Conservation (phyloP, 2,888 invertebrate species). For the Philaethria dido region DNA sequence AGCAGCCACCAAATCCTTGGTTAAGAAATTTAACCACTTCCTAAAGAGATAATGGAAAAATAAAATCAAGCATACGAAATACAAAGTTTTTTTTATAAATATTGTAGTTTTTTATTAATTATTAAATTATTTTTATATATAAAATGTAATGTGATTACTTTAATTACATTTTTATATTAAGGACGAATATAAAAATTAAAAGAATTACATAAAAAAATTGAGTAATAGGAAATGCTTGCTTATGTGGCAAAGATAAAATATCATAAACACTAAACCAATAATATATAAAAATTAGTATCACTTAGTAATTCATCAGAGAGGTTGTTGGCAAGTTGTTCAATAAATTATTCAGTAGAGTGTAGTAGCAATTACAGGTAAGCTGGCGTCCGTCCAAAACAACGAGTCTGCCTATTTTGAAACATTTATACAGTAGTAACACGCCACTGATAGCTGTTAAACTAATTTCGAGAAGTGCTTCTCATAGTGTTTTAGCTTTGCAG, state of each 20-base stretch:
- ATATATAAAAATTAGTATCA: conserved; percentile 8
- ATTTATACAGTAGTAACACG: conserved; percentile 37
- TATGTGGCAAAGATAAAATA: not conserved
- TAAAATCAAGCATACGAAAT: not conserved
- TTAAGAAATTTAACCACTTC: not conserved
- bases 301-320: conserved; percentile 19
- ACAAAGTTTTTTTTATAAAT: not conserved
- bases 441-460: conserved; percentile 31
- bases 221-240: not conserved
- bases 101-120: not conserved
- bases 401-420: conserved; percentile 30
- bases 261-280: not conserved
- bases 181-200: no score
- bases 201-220: no score
- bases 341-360: conserved; percentile 34
- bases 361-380: conserved; percentile 40
- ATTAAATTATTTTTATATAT: not conserved
- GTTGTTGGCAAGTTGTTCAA: conserved; percentile 24
- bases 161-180: not conserved
- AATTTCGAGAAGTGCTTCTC: conserved; percentile 34
- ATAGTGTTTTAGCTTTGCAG: conserved; percentile 26
- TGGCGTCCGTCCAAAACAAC: conserved; percentile 39
- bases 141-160: not conserved
- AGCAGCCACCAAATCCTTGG: conserved; percentile 59
- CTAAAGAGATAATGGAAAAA: not conserved